Conservation (phyloP, 2,888 invertebrate genomes). For the Dynastes hyllus region DNA sequence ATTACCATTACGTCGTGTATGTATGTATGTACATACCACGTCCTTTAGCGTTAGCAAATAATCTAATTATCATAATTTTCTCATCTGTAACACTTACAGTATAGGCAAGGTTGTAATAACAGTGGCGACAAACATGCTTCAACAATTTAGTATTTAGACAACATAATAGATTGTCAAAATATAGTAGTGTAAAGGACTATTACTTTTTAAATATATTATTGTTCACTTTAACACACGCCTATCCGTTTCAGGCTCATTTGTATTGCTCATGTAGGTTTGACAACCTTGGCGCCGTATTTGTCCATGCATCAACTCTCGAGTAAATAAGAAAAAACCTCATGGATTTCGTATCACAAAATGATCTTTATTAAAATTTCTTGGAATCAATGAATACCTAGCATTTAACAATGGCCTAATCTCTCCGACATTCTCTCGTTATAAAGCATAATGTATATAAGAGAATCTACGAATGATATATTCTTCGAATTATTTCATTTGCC, state of each 20-base stretch:
- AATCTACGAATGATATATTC: not conserved
- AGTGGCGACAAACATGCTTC: conserved; percentile 22
- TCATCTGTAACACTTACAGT: conserved; percentile 13
- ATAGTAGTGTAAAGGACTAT: conserved; percentile 24
- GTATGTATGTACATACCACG: not conserved
- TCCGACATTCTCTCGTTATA: not conserved
- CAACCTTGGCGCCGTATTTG: conserved; percentile 9
- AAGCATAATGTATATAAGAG: not conserved
- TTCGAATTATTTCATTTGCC: not conserved
- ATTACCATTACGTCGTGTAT: conserved; percentile 6
- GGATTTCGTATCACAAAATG: not conserved
- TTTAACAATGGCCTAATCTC: not conserved
- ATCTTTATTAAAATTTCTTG: not conserved
- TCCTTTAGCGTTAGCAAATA: conserved; percentile 36
- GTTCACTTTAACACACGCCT: not conserved
- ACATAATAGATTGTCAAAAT: conserved; percentile 21
- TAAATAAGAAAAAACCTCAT: not conserved
- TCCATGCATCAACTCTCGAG: not conserved
- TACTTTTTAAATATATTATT: not conserved
- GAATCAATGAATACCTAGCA: conserved; percentile 1
- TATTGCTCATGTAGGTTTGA: not conserved
- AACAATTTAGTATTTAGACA: conserved; percentile 17
- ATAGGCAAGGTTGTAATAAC: conserved; percentile 1
- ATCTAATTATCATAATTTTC: conserved; percentile 43
- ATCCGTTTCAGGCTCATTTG: not conserved